These are phyloP conservation scores for Alligator sinensis DNA, from an alignment of 2,113 vertebrate genomes.

Conservation along the genomic window DNA sequence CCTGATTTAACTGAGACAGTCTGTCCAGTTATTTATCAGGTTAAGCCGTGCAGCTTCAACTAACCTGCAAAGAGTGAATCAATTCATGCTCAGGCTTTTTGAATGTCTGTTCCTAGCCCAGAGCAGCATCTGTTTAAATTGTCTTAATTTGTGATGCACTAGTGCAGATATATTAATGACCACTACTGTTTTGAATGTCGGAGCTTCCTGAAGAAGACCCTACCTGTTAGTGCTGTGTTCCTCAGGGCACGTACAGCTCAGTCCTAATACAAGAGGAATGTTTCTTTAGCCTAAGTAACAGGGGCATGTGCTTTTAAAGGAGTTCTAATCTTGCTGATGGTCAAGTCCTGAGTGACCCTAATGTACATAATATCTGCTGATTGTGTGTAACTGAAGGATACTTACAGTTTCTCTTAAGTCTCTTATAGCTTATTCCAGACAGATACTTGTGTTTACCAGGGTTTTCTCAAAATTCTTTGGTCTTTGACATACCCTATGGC, in stretches of 20 bases:
- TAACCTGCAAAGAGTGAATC: no score
- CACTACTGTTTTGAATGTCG: not conserved
- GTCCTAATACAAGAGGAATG: rapidly evolving
- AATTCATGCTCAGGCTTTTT: no score
- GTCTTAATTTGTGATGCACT: not conserved
- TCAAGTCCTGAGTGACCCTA: not conserved
- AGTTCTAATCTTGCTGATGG: rapidly evolving
- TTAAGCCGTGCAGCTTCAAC: no score
- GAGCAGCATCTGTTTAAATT: not conserved
- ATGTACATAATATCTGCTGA: not conserved
- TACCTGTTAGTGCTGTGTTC: not conserved
- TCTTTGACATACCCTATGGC: not conserved
- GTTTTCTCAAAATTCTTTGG: not conserved
- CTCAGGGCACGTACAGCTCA: not conserved
- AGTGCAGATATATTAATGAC: rapidly evolving
- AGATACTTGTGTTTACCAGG: not conserved
- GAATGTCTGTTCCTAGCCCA: not conserved
- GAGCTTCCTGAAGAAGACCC: not conserved
- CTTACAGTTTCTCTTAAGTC: no score
- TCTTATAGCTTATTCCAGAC: not conserved
- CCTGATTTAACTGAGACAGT: no score
- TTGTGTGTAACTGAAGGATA: no score
- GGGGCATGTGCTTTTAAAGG: not conserved
- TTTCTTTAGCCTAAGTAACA: not conserved
- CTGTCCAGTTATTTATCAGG: no score